phyloP scores from a whole-genome alignment of 2,113 vertebrate genomes.

The Paramisgurnus dabryanus region DNA sequence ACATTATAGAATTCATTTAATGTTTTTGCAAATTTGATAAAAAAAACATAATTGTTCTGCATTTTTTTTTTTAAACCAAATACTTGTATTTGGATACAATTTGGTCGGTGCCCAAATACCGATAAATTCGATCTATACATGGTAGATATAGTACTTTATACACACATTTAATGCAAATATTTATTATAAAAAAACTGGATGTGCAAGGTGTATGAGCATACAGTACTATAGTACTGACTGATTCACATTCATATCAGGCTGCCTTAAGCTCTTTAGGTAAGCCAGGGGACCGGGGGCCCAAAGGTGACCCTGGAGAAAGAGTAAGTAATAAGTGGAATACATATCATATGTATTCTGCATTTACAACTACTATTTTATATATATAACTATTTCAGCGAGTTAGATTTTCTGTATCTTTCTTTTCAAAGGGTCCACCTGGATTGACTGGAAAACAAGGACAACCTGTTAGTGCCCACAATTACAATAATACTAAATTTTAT shows the following conservation, averaged over 20 bases:
- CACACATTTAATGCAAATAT: too few species aligned
- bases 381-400: neutral
- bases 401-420: slow-evolving; percentile 34
- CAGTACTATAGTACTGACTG: neutral
- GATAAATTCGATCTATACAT: too few species aligned
- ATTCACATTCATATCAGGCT: slow-evolving; percentile 57
- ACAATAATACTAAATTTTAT: too few species aligned
- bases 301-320: slow-evolving; percentile 74
- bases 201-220: too few species aligned
- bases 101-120: too few species aligned
- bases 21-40: too few species aligned
- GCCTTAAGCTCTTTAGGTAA: slow-evolving; percentile 67
- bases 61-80: too few species aligned
- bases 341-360: neutral
- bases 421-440: slow-evolving; percentile 74
- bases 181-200: too few species aligned
- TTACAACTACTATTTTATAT: neutral
- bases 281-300: slow-evolving; percentile 68
- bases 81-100: too few species aligned
- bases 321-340: slow-evolving; percentile 57
- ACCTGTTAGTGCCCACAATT: slow-evolving; percentile 72
- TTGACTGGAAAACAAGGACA: slow-evolving; percentile 71
- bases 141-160: too few species aligned
- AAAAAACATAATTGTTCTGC: too few species aligned
- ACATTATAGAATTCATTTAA: neutral